Conservation (phyloP, 2,113 vertebrate species). For the Oostethus manadensis region DNA sequence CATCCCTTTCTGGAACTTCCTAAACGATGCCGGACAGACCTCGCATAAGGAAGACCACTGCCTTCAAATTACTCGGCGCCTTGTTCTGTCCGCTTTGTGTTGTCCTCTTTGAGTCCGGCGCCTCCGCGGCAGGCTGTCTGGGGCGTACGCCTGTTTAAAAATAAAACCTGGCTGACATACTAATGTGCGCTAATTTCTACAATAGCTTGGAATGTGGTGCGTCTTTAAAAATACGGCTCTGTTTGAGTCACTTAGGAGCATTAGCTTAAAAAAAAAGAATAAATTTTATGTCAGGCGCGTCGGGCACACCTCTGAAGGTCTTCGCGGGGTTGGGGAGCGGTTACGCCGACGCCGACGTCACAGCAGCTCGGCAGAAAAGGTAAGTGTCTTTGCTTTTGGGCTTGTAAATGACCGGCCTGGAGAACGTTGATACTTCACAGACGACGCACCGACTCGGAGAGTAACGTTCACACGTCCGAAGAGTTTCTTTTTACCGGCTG, state of each 20-base stretch:
- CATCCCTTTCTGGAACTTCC: not conserved
- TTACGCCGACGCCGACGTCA: constrained; percentile 55
- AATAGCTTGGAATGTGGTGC: not conserved
- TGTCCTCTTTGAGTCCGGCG: constrained; percentile 49
- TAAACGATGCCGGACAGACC: no score
- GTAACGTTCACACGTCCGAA: not conserved
- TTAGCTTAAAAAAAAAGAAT: not conserved
- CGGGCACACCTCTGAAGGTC: constrained; percentile 38
- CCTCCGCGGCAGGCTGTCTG: constrained; percentile 14
- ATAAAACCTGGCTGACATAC: not conserved
- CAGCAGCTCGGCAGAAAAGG: constrained; percentile 30
- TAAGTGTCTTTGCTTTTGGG: constrained; percentile 32
- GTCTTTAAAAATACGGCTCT: rapidly evolving
- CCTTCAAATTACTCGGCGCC: not conserved
- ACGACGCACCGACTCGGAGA: rapidly evolving
- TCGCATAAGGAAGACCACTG: no score
- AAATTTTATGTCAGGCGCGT: constrained; percentile 16
- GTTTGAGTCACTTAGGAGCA: not conserved
- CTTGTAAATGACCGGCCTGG: not conserved
- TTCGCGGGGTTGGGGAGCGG: constrained; percentile 48
- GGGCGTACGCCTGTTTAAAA: constrained; percentile 27
- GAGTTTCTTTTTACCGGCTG: not conserved
- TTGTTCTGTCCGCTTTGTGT: not conserved
- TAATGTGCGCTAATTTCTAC: not conserved
- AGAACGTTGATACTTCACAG: rapidly evolving